Conservation (phyloP, 2,888 invertebrate genomes). For the Caenorhabditis imperialis region DNA sequence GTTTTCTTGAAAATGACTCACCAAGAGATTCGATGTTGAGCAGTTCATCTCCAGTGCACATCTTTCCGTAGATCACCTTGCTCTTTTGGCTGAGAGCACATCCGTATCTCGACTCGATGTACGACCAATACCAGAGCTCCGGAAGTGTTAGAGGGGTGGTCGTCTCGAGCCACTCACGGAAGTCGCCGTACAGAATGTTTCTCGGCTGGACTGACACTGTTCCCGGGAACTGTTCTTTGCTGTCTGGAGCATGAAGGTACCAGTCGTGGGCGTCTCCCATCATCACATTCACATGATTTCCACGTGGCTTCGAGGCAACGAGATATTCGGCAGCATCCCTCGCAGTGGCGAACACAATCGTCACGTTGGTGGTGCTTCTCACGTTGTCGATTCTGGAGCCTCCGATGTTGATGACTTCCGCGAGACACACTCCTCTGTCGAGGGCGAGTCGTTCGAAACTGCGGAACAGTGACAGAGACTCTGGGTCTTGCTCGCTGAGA, state of each 20-base stretch:
- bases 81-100: conserved; percentile 72
- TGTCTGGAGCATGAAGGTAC: conserved; percentile 61
- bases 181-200: conserved; percentile 70
- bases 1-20: conserved; percentile 3
- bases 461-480: conserved; percentile 68
- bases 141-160: conserved; percentile 75
- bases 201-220: conserved; percentile 74
- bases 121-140: conserved; percentile 72
- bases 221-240: conserved; percentile 65
- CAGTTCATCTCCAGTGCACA: conserved; percentile 76
- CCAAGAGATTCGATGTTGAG: conserved; percentile 68
- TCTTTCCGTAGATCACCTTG: conserved; percentile 69
- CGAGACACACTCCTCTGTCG: conserved; percentile 72
- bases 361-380: conserved; percentile 70
- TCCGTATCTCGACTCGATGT: conserved; percentile 65
- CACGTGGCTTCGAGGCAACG: conserved; percentile 30
- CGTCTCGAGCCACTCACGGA: conserved; percentile 72
- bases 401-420: conserved; percentile 67
- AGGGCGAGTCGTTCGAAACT: conserved; percentile 70
- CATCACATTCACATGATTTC: conserved; percentile 67
- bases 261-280: conserved; percentile 77
- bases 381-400: conserved; percentile 25
- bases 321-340: conserved; percentile 61
- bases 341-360: conserved; percentile 69
- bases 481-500: conserved; percentile 68